Conservation (phyloP, 2,113 vertebrate species). For the Cryptomyrus ogoouensis region DNA sequence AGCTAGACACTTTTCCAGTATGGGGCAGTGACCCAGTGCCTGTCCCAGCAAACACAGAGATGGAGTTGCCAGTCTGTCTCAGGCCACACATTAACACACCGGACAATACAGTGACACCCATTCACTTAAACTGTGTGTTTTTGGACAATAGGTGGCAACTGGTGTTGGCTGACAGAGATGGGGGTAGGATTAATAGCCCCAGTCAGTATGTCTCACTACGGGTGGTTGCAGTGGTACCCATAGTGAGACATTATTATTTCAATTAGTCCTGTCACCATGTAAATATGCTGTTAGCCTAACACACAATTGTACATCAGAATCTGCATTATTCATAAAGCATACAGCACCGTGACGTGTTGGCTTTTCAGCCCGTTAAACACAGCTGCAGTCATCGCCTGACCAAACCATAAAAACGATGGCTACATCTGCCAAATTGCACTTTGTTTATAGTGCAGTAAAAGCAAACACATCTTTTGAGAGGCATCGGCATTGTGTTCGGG, state of each 20-base stretch:
- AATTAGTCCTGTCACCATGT: not conserved
- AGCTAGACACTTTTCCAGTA: not conserved
- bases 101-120: not conserved
- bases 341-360: not conserved
- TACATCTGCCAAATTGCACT: slow-evolving; percentile 4
- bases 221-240: not conserved
- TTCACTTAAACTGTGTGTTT: not conserved
- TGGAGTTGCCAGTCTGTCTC: not conserved
- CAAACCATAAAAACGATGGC: not conserved
- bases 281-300: not conserved
- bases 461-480: not conserved
- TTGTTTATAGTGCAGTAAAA: slow-evolving; percentile 20
- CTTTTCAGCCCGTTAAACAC: not conserved
- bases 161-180: not conserved
- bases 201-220: not conserved
- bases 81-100: not conserved
- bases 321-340: not conserved
- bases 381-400: not conserved
- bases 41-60: not conserved
- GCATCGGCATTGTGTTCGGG: slow-evolving; percentile 1
- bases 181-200: not conserved
- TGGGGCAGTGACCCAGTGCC: not conserved
- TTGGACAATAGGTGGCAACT: not conserved
- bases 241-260: not conserved
- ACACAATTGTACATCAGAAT: not conserved